These are phyloP conservation scores for Apogon hyalosoma DNA, from an alignment of 2,797 vertebrate genomes.

Conservation along the genomic window DNA sequence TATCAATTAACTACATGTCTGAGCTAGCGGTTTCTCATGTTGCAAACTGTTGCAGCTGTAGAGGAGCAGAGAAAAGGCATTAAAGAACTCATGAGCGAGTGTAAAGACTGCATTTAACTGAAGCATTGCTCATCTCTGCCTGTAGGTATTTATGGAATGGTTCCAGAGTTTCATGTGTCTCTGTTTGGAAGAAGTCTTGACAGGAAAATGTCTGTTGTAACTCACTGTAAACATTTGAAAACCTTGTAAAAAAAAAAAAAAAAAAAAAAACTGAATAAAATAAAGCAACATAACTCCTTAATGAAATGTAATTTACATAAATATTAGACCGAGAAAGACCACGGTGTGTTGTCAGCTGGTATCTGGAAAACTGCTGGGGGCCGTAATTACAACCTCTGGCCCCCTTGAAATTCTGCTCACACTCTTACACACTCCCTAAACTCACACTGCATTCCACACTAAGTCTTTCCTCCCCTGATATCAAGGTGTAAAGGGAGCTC, in stretches of 20 bases:
- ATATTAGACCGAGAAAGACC: conserved; percentile 12
- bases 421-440: conserved; percentile 18
- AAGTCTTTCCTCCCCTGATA: background rate
- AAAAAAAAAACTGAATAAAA: background rate
- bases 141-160: background rate
- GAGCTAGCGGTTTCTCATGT: too few species aligned
- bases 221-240: conserved; percentile 1
- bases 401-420: conserved; percentile 43
- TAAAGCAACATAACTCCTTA: background rate
- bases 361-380: conserved; percentile 19
- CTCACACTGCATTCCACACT: conserved; percentile 1
- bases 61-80: too few species aligned
- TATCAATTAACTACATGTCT: too few species aligned
- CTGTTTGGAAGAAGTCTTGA: background rate
- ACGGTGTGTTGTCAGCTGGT: conserved; percentile 20
- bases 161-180: background rate
- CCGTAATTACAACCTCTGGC: conserved; percentile 24
- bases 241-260: conserved; percentile 1
- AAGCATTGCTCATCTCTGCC: background rate
- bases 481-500: background rate
- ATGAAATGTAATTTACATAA: conserved; percentile 19
- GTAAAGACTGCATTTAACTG: too few species aligned
- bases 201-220: background rate
- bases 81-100: too few species aligned
- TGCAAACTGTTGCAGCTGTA: too few species aligned